Evolutionary conservation across 2,797 vertebrate species (phyloP), one percentile per base, ranked within the genome.

Genomic region (Eulemur albifrons): DNA sequence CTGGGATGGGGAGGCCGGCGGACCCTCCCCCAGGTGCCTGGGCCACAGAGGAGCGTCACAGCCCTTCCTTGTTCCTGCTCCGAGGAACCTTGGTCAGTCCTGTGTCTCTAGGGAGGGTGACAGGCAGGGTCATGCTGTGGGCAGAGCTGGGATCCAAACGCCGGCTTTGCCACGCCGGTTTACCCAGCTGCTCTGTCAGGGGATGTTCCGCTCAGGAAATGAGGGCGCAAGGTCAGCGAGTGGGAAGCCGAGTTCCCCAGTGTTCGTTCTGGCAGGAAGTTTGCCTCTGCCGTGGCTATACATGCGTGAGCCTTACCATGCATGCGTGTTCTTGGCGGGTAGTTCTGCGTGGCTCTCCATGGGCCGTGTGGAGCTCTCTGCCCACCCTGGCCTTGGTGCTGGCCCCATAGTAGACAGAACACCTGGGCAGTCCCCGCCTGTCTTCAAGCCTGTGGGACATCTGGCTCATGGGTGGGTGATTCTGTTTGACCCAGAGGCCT

Each of bases 151-250:
- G 27, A 45, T 14, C 25, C 50, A 23, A 2, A n/a, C 23, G 65
- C 4, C 20, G 2, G 25, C 12, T 40, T 48, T 38, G 72, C 67
- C 8, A 40, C 10, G 18, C 25, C 2, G 8, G 25, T 32, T 57
- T 38, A 35, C 32, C 15, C 5, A 2, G 35, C 3, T 0, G 4
- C 48, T n/a, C 27, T n/a, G 35, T 15, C 3, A 18, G 0, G 1
- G 7, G 23, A 7, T 17, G 1, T 59, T 59, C 84, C 32, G 1
- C 23, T 61, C 12, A 10, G 83, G 87, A 48, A 70, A 43, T 57
- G 69, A 25, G 20, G 86, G 65, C 21, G 75, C 52, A 38, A 5
- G 45, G 72, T 48, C 35, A 27, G 23, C 2, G 7, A 4, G 11
- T 23, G 7, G 9, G 52, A 48, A 84, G 75, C 30, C 17, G 14